phyloP scores from a whole-genome alignment of 2,888 invertebrate species.

The Laothoe populi region DNA sequence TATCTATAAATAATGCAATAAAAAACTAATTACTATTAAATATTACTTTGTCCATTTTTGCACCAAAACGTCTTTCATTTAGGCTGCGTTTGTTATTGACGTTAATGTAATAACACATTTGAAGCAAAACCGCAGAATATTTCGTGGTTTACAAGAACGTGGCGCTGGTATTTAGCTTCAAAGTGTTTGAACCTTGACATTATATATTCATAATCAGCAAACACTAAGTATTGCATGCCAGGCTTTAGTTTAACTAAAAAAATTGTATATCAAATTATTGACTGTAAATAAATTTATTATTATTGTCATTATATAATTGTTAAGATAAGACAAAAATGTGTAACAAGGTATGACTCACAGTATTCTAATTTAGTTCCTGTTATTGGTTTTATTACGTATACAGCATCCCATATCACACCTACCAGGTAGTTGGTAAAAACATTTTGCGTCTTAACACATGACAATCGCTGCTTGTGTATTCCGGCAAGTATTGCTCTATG shows the following conservation, averaged over 20 bases:
- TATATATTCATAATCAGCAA: conserved; percentile 20
- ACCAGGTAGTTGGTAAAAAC: background rate
- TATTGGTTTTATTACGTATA: conserved; percentile 20
- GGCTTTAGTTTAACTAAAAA: background rate
- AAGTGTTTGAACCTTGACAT: conserved; percentile 29
- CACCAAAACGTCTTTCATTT: background rate
- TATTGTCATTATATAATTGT: too few relatives aligned
- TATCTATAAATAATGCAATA: conserved; percentile 23
- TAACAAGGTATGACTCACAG: background rate
- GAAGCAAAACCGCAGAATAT: conserved; percentile 28
- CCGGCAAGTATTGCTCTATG: background rate
- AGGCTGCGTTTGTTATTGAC: conserved; percentile 6
- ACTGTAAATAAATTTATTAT: too few relatives aligned
- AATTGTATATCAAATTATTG: background rate
- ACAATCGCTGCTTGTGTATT: background rate
- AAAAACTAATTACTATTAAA: conserved; percentile 12
- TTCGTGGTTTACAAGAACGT: conserved; percentile 13
- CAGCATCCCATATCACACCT: conserved; percentile 22
- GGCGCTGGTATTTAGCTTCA: conserved; percentile 23
- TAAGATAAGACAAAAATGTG: background rate
- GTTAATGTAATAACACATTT: conserved; percentile 24
- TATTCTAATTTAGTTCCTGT: conserved; percentile 36
- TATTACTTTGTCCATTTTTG: conserved; percentile 8
- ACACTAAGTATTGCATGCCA: conserved; percentile 14
- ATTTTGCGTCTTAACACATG: background rate